Percentiles rank a stretch among this genome's conserved stretches.
These are phyloP conservation scores for Mesopsocus fuscifrons DNA, from an alignment of 2,888 invertebrate genomes.

Conservation along the genomic window DNA sequence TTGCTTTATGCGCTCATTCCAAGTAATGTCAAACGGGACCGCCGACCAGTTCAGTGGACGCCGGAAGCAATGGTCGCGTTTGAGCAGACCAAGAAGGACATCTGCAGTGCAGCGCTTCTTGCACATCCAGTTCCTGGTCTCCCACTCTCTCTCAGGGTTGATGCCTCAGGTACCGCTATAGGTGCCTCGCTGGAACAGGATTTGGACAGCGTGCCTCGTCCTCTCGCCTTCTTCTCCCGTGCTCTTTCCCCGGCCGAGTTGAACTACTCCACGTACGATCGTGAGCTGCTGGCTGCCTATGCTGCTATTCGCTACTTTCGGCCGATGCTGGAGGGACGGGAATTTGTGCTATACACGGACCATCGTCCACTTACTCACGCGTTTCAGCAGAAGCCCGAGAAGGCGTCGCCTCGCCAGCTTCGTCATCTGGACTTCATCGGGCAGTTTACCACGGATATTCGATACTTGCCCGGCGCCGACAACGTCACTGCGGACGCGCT, in stretches of 20 bases:
- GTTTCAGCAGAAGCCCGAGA: neutral
- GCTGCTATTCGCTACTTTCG: neutral
- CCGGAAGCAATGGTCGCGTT: slow-evolving; percentile 8
- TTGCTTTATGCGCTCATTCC: slow-evolving; percentile 6
- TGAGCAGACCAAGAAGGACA: neutral
- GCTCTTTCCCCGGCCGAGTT: neutral
- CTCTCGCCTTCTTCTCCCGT: neutral
- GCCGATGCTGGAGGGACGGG: neutral
- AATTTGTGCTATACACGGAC: neutral
- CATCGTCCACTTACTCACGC: neutral
- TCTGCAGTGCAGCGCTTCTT: neutral
- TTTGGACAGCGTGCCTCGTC: slow-evolving; percentile 7
- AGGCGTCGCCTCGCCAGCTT: neutral
- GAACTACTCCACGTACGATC: neutral
- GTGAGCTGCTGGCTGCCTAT: neutral
- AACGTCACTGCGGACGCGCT: neutral
- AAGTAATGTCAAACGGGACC: neutral
- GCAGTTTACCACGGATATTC: neutral
- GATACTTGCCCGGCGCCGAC: neutral
- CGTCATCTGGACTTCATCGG: neutral
- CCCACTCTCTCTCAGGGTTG: neutral
- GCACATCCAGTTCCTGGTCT: neutral
- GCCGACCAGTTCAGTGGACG: neutral
- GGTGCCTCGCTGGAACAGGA: slow-evolving; percentile 12
- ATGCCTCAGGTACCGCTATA: slow-evolving; percentile 6